These are phyloP conservation scores for Cromileptes altivelis DNA, from an alignment of 2,113 vertebrate species.

Conservation along the genomic window DNA sequence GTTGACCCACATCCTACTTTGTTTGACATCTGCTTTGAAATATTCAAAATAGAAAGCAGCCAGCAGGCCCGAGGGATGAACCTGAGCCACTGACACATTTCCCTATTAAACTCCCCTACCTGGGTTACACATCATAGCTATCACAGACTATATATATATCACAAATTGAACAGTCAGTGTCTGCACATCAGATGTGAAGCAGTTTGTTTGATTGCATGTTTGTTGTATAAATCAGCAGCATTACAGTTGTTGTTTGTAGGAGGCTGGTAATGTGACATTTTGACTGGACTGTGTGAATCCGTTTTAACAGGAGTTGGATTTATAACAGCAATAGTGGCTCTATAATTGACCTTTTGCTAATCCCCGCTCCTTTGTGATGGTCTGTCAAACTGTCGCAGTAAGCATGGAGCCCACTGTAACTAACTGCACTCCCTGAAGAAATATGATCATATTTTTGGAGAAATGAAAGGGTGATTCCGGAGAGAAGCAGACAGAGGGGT, in stretches of 20 bases:
- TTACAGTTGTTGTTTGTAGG: background rate
- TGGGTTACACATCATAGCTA: background rate
- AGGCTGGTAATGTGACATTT: background rate
- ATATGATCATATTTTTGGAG: too few relatives aligned
- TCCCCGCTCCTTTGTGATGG: too few relatives aligned
- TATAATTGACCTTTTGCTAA: too few relatives aligned
- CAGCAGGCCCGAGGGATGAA: constrained; percentile 4
- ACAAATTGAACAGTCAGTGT: background rate
- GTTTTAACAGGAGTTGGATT: background rate
- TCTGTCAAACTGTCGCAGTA: too few relatives aligned
- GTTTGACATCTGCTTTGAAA: constrained; percentile 33
- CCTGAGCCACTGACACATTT: background rate
- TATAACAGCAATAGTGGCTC: background rate
- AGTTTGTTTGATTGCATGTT: background rate
- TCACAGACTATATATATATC: background rate
- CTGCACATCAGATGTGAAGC: background rate
- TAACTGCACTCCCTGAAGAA: too few relatives aligned
- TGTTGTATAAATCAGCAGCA: background rate
- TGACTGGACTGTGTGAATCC: background rate
- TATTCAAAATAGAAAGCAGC: constrained; percentile 22
- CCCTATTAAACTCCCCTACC: background rate
- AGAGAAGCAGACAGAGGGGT: too few relatives aligned
- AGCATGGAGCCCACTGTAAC: too few relatives aligned
- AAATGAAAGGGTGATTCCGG: too few relatives aligned
- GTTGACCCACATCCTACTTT: constrained; percentile 18